Evolutionary conservation across 2,888 invertebrate genomes (phyloP), one percentile per base, ranked within the genome.

Genomic region (Leptinotarsa haldemani): DNA sequence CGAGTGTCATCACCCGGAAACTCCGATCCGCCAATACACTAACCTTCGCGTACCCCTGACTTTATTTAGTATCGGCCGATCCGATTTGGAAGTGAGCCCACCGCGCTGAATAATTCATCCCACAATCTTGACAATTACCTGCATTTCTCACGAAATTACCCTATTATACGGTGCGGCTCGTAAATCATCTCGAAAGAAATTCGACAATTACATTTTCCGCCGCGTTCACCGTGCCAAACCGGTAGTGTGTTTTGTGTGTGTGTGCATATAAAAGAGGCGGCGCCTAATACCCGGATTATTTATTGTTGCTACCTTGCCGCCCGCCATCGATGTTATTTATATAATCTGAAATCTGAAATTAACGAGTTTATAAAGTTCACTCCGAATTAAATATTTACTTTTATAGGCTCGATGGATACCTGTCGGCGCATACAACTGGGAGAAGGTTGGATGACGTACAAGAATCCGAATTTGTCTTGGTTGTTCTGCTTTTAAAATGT

Each of bases 261-360:
- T 40, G 69, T 64, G 65, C 65, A 65, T 58, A 68, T 65, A 70
- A 68, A 70, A 70, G 56, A 74, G 75, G 79, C 75, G 79, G 75
- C 78, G 71, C 74, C 74, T 76, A 79, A 75, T 77, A 78, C 75
- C 68, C 40, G 40, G 72, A 78, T 76, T 80, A 80, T 80, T 80
- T 80, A 80, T 80, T 78, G 74, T 74, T 78, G 69, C 77, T 80
- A 79, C 78, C 78, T 78, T 80, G 73, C 74, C 72, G 74, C 73
- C 40, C 70, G 71, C 68, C 69, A 71, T 74, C 68, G 56, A 13
- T 3, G 56, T 56, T 78, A 80, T 78, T 77, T 78, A 77, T 75
- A 80, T 75, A 76, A 74, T 75, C 78, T 69, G 71, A 66, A 68
- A 72, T 67, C 70, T 50, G 75, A 75, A 71, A 74, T 75, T 77